Evolutionary conservation across 2,888 invertebrate species (phyloP).

Genomic region (Arrhopalites spinosus): DNA sequence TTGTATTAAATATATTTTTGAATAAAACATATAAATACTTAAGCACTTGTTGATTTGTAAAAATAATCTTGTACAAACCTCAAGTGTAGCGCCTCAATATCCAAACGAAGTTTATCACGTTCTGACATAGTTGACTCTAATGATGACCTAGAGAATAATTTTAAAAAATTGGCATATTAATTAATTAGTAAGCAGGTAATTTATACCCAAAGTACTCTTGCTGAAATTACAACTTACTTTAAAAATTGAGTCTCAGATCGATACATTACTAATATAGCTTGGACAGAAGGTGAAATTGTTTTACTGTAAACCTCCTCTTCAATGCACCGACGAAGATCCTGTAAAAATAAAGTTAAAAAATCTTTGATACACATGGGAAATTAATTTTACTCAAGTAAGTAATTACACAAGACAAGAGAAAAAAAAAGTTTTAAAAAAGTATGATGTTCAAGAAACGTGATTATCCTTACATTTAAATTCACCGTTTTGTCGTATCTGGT

Average conservation of each 20-base stretch:
- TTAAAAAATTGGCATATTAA: neutral
- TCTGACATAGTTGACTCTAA: slow-evolving; percentile 74
- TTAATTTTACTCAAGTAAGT: no score
- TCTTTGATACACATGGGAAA: no score
- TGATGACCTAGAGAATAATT: slow-evolving; percentile 59
- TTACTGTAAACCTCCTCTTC: slow-evolving; percentile 54
- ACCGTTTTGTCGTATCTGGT: slow-evolving; percentile 26
- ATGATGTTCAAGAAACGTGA: neutral
- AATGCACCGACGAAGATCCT: slow-evolving; percentile 44
- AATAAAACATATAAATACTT: no score
- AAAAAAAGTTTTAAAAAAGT: no score
- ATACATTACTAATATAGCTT: slow-evolving; percentile 71
- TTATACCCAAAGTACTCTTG: neutral
- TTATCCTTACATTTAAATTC: slow-evolving; percentile 23
- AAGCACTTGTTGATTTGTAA: no score
- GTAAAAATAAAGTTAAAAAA: slow-evolving; percentile 15
- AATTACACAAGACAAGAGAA: no score
- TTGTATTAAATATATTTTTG: no score
- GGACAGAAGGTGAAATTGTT: slow-evolving; percentile 63
- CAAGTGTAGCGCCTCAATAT: slow-evolving; percentile 80
- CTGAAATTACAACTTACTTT: slow-evolving; percentile 59
- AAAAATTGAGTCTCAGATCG: slow-evolving; percentile 70
- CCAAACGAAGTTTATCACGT: slow-evolving; percentile 77
- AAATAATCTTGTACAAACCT: no score
- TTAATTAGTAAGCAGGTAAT: neutral